Evolutionary conservation across 2,797 vertebrate genomes (phyloP).

Genomic region (Typhlichthys subterraneus): DNA sequence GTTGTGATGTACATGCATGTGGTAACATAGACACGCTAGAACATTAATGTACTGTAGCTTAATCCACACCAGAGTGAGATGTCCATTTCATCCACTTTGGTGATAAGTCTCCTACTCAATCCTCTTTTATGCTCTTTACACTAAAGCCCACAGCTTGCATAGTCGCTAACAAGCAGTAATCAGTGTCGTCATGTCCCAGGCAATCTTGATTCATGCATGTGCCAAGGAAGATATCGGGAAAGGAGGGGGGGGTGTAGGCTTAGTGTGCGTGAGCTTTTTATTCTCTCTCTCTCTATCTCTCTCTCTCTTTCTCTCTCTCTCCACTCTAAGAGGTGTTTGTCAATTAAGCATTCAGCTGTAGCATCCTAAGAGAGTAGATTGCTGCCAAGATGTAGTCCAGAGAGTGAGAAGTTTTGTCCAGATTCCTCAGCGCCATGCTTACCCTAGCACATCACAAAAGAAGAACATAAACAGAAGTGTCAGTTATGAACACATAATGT

Average conservation of each 20-base stretch:
- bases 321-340: slow-evolving; percentile 13
- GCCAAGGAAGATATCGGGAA: slow-evolving; percentile 1
- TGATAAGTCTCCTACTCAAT: slow-evolving; percentile 18
- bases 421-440: slow-evolving; percentile 32
- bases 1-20: slow-evolving; percentile 16
- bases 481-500: slow-evolving; percentile 16
- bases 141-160: slow-evolving; percentile 12
- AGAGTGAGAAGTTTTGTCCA: slow-evolving; percentile 6
- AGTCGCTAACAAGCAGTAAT: slow-evolving; percentile 14
- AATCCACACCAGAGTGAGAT: slow-evolving; percentile 19
- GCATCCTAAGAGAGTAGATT: slow-evolving; percentile 2
- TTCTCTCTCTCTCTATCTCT: background rate
- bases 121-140: slow-evolving; percentile 13
- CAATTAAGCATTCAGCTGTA: slow-evolving; percentile 16
- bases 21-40: slow-evolving; percentile 32
- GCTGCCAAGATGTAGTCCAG: slow-evolving; percentile 8
- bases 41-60: slow-evolving; percentile 25
- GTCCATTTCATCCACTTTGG: slow-evolving; percentile 8
- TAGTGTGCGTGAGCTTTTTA: background rate
- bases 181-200: slow-evolving; percentile 9
- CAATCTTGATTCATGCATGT: background rate
- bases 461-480: slow-evolving; percentile 8
- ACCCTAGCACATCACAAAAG: slow-evolving; percentile 45
- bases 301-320: background rate
- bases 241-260: background rate